These are phyloP conservation scores for Alentia gelatinosa DNA, from an alignment of 2,888 invertebrate species.

Conservation along the genomic window DNA sequence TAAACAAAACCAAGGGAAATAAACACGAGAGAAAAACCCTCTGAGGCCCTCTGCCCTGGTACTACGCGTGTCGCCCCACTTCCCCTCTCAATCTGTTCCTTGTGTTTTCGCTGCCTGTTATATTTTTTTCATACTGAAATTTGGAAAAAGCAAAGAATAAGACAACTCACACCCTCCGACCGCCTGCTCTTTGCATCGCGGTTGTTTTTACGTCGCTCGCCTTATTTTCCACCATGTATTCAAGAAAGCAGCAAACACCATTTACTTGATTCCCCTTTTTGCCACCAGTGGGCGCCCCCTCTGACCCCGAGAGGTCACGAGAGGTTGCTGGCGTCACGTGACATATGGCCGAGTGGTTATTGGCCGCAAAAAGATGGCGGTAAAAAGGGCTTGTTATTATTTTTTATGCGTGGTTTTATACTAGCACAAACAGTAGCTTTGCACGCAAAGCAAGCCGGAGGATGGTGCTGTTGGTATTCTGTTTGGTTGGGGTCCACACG, in stretches of 20 bases:
- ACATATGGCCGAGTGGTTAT: neutral
- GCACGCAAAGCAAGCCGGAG: too few species aligned
- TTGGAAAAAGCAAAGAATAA: too few species aligned
- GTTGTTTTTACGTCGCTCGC: neutral
- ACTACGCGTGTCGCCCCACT: neutral
- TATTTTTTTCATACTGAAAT: neutral
- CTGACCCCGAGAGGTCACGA: neutral
- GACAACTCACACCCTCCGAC: too few species aligned
- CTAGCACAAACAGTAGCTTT: neutral
- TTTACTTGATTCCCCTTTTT: neutral
- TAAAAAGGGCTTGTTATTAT: slow-evolving; percentile 2
- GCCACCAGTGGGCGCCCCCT: neutral
- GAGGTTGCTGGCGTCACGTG: neutral
- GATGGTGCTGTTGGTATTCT: too few species aligned
- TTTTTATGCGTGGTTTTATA: neutral
- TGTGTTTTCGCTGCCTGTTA: neutral
- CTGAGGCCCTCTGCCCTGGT: neutral
- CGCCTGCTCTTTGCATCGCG: too few species aligned
- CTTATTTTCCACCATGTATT: neutral
- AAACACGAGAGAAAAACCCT: neutral
- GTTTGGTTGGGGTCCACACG: too few species aligned
- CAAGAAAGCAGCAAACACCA: neutral
- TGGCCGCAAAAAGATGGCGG: neutral
- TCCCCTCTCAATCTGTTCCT: neutral
- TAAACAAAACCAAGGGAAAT: neutral